These are phyloP conservation scores for Mormyrus hasselquistii DNA, from an alignment of 2,797 vertebrate species.

Conservation along the genomic window DNA sequence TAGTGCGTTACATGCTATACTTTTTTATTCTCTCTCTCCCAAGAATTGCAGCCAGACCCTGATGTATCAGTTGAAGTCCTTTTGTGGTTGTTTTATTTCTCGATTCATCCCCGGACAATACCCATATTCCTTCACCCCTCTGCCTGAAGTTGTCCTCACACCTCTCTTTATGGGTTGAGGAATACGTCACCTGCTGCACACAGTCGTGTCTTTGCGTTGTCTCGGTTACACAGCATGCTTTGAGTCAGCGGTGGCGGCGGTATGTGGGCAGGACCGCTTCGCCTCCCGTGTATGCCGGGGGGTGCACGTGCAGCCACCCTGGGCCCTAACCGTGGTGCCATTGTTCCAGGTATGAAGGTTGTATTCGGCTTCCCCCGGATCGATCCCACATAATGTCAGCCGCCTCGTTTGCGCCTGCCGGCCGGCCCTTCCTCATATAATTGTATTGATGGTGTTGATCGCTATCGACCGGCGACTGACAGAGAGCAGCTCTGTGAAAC, in stretches of 20 bases:
- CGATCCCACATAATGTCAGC: slow-evolving; percentile 73
- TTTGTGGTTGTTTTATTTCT: not conserved
- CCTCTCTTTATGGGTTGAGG: not conserved
- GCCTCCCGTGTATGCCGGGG: too few species aligned
- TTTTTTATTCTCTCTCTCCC: not conserved
- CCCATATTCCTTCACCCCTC: not conserved
- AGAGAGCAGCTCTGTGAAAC: slow-evolving; percentile 41
- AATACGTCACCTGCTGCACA: not conserved
- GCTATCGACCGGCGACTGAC: slow-evolving; percentile 31
- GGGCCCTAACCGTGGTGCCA: slow-evolving; percentile 33
- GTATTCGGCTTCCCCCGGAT: slow-evolving; percentile 65
- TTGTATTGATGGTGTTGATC: slow-evolving; percentile 76
- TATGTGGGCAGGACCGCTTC: not conserved
- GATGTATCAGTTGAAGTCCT: not conserved
- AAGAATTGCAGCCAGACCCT: not conserved
- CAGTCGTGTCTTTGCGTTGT: slow-evolving; percentile 10
- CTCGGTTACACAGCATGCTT: slow-evolving; percentile 59
- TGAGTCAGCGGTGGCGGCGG: not conserved
- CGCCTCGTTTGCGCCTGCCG: slow-evolving; percentile 68
- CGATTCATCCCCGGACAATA: not conserved
- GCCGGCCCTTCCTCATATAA: slow-evolving; percentile 70
- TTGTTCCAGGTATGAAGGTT: slow-evolving; percentile 59
- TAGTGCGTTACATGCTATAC: not conserved
- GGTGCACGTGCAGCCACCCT: slow-evolving; percentile 19
- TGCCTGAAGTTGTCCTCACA: not conserved